Evolutionary conservation across 2,797 vertebrate species (phyloP).

Genomic region (Galago senegalensis): DNA sequence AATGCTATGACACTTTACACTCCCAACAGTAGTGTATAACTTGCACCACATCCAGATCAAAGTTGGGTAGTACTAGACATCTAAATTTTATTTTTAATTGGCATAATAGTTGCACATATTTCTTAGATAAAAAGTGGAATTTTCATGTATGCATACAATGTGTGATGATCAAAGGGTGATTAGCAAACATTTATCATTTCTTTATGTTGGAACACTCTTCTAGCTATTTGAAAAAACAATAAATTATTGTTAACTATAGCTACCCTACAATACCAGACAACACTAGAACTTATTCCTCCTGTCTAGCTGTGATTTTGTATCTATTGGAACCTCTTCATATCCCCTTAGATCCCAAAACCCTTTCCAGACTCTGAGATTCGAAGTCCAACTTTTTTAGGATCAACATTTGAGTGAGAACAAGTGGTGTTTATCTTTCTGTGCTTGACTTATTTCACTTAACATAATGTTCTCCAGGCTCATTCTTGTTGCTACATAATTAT

Average conservation of each 20-base stretch:
- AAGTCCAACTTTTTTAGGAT: background rate
- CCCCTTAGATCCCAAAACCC: background rate
- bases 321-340: background rate
- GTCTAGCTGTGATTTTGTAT: background rate
- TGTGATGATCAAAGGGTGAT: background rate
- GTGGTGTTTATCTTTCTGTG: background rate
- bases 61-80: background rate
- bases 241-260: background rate
- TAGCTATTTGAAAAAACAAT: background rate
- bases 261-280: background rate
- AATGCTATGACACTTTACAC: background rate
- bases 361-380: background rate
- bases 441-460: background rate
- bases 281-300: background rate
- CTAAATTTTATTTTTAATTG: background rate
- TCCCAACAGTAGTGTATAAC: background rate
- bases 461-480: background rate
- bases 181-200: background rate
- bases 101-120: background rate
- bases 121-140: background rate
- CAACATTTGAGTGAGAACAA: background rate
- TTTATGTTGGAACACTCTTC: background rate
- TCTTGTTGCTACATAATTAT: background rate
- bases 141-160: background rate
- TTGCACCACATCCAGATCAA: background rate